Evolutionary conservation across 2,113 vertebrate genomes (phyloP).

Genomic region (Cheilinus undulatus): DNA sequence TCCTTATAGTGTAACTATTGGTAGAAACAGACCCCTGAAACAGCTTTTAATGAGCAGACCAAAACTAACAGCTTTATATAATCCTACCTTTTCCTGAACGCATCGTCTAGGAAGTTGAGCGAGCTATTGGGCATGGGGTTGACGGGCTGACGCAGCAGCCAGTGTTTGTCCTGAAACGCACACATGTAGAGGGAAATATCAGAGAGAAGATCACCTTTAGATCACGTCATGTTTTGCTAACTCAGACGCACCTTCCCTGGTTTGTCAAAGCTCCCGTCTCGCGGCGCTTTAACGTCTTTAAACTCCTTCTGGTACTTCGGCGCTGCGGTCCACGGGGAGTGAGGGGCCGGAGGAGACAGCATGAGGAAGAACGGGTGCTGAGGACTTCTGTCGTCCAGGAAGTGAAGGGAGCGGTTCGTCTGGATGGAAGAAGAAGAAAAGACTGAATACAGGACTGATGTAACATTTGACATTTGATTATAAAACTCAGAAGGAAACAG

Average conservation of each 20-base stretch:
- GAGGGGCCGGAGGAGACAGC: constrained; percentile 83
- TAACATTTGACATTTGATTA: neutral
- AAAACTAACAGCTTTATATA: too few species aligned
- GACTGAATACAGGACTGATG: neutral
- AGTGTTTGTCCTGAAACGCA: constrained; percentile 83
- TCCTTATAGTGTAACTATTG: too few species aligned
- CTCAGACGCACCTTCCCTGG: constrained; percentile 72
- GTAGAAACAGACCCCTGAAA: too few species aligned
- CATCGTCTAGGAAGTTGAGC: constrained; percentile 78
- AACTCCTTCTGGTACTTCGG: constrained; percentile 82
- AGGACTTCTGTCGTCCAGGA: constrained; percentile 77
- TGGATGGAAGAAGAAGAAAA: constrained; percentile 16
- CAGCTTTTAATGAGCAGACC: too few species aligned
- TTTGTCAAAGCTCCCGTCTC: constrained; percentile 85
- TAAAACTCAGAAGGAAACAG: neutral
- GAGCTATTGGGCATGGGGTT: constrained; percentile 83
- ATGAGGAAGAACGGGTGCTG: constrained; percentile 84
- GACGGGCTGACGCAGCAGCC: constrained; percentile 84
- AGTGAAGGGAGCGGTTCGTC: constrained; percentile 80
- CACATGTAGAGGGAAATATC: too few species aligned
- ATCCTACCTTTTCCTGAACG: constrained; percentile 78
- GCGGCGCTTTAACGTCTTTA: constrained; percentile 77
- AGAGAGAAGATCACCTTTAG: too few species aligned
- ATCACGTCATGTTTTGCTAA: fast-evolving
- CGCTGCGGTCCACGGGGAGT: constrained; percentile 84